Percentiles rank a stretch among this genome's conserved stretches.
These are phyloP conservation scores for Garra rufa DNA, from an alignment of 2,113 vertebrate species.

Conservation along the genomic window DNA sequence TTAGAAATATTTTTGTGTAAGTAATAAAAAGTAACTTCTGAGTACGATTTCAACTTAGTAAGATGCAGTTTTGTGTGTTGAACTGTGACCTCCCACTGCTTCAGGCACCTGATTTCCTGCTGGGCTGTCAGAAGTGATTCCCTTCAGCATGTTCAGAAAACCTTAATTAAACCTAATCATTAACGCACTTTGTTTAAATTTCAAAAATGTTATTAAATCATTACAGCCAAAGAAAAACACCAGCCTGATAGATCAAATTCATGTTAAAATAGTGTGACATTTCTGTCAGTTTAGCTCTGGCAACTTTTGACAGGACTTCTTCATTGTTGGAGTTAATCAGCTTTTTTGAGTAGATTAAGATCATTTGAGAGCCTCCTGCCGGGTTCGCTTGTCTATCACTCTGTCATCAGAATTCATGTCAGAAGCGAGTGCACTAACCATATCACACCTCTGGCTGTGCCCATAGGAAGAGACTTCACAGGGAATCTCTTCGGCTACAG, in stretches of 20 bases:
- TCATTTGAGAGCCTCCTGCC: constrained; percentile 3
- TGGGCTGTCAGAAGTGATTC: constrained; percentile 31
- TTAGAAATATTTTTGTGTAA: not conserved
- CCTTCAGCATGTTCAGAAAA: constrained; percentile 4
- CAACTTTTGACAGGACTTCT: not conserved
- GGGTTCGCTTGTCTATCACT: not conserved
- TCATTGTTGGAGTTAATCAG: constrained; percentile 2
- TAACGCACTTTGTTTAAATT: not conserved
- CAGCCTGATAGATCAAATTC: not conserved
- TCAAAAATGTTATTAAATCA: not conserved
- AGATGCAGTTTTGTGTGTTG: not conserved
- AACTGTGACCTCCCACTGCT: constrained; percentile 21
- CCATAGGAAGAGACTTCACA: constrained; percentile 34
- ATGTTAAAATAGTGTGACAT: not conserved
- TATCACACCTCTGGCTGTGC: constrained; percentile 2
- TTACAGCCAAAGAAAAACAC: not conserved
- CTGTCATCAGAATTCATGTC: constrained; percentile 25
- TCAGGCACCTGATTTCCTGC: constrained; percentile 10
- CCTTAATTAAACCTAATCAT: constrained; percentile 29
- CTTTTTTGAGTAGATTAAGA: constrained; percentile 1
- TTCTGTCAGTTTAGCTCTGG: not conserved
- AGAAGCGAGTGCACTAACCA: not conserved
- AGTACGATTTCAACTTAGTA: not conserved
- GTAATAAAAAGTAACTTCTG: not conserved
- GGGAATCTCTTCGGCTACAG: constrained; percentile 20